A percentile compares a stretch with the other conserved stretches of the same genome.
These are phyloP conservation scores for Panthera tigris DNA, from an alignment of 2,113 vertebrate genomes.

Conservation along the genomic window DNA sequence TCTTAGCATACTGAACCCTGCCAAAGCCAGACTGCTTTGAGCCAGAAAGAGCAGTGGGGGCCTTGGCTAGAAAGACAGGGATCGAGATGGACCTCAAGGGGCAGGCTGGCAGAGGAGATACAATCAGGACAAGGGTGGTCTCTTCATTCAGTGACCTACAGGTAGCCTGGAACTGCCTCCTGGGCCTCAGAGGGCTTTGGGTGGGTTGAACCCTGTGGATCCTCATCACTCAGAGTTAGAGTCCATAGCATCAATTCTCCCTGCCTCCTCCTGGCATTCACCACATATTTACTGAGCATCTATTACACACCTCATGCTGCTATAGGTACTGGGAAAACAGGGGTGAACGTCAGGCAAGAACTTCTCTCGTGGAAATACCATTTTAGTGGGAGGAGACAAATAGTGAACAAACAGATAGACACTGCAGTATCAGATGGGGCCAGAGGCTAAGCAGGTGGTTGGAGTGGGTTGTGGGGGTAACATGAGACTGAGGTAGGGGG, in stretches of 20 bases:
- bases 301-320: not conserved
- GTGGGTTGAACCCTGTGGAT: not conserved
- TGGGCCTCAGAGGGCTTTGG: not conserved
- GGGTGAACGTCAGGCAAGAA: not conserved
- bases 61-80: not conserved
- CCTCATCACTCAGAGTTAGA: rapidly evolving
- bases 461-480: not conserved
- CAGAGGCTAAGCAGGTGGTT: not conserved
- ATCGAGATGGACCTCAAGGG: not conserved
- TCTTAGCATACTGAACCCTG: not conserved
- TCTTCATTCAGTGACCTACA: not conserved
- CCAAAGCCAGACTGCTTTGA: not conserved
- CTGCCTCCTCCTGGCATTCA: not conserved
- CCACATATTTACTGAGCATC: not conserved
- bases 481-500: rapidly evolving
- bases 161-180: not conserved
- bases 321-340: not conserved
- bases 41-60: not conserved
- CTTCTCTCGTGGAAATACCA: not conserved
- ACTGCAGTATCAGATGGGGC: not conserved
- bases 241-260: not conserved
- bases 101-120: not conserved
- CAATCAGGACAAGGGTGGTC: too few relatives aligned
- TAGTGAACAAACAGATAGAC: not conserved
- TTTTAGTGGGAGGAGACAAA: not conserved